Evolutionary conservation across 2,888 invertebrate species (phyloP).

Genomic region (Drosophila kuntzei): DNA sequence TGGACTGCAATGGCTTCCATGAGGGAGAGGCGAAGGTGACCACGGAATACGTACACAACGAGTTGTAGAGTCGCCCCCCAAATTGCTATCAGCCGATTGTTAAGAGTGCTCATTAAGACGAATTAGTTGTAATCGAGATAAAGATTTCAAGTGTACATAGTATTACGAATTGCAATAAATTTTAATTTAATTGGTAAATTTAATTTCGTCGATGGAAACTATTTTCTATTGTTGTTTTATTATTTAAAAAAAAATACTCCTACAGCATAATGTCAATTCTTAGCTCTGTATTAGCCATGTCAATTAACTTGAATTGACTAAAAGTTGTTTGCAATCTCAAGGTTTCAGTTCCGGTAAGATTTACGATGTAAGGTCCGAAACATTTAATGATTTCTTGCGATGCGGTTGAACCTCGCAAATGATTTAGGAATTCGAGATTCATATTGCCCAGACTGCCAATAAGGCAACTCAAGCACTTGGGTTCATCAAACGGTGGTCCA

Average conservation of each 20-base stretch:
- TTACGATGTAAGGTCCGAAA: neutral
- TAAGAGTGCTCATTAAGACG: constrained; percentile 63
- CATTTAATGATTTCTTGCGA: neutral
- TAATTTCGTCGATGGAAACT: neutral
- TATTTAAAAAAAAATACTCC: neutral
- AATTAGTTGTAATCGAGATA: constrained; percentile 63
- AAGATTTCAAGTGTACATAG: constrained; percentile 72
- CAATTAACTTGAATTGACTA: neutral
- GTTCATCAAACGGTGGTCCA: no score
- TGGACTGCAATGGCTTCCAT: constrained; percentile 92
- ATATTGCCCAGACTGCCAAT: no score
- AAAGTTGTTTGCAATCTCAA: constrained; percentile 1
- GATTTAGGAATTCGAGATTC: no score
- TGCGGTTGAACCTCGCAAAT: neutral
- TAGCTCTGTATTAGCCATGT: no score
- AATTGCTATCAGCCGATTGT: constrained; percentile 25
- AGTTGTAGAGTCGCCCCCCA: constrained; percentile 87
- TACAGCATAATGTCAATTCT: neutral
- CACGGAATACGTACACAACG: constrained; percentile 93
- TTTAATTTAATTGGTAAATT: constrained; percentile 56
- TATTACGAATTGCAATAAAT: constrained; percentile 75
- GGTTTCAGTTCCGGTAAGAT: constrained; percentile 1
- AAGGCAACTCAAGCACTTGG: no score
- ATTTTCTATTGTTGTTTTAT: no score
- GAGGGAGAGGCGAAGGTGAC: constrained; percentile 93